Evolutionary conservation across 2,888 invertebrate species (phyloP).

Genomic region (Drosophila pullipes): DNA sequence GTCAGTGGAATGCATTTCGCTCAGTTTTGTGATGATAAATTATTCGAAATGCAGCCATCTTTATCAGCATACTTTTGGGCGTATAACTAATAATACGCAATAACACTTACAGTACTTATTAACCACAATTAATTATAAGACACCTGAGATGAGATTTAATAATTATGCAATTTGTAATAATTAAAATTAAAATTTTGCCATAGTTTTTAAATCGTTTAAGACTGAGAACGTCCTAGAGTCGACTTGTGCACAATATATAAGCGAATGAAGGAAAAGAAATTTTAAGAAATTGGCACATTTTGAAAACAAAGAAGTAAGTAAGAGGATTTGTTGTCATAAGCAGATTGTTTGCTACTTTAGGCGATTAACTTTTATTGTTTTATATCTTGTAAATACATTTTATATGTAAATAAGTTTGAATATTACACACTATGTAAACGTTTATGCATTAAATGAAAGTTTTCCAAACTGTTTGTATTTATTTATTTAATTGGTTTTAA

Average conservation of each 20-base stretch:
- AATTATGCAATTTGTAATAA: constrained; percentile 78
- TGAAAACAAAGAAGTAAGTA: constrained; percentile 30
- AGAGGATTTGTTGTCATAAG: constrained; percentile 68
- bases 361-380: constrained; percentile 64
- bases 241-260: constrained; percentile 61
- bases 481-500: constrained; percentile 6
- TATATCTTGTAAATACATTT: constrained; percentile 74
- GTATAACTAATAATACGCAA: constrained; percentile 30
- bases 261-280: constrained; percentile 43
- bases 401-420: constrained; percentile 76
- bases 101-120: constrained; percentile 52
- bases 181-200: constrained; percentile 82
- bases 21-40: constrained; percentile 73
- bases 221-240: constrained; percentile 85
- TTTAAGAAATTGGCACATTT: constrained; percentile 39
- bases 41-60: constrained; percentile 71
- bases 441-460: constrained; percentile 59
- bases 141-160: constrained; percentile 68
- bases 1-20: constrained; percentile 71
- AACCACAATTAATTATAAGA: constrained; percentile 51
- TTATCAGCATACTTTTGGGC: constrained; percentile 58
- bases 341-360: constrained; percentile 72
- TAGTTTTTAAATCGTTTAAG: constrained; percentile 84
- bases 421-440: constrained; percentile 51
- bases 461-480: constrained; percentile 2